Evolutionary conservation across 2,888 invertebrate genomes (phyloP).

Genomic region (Lithosia quadra): DNA sequence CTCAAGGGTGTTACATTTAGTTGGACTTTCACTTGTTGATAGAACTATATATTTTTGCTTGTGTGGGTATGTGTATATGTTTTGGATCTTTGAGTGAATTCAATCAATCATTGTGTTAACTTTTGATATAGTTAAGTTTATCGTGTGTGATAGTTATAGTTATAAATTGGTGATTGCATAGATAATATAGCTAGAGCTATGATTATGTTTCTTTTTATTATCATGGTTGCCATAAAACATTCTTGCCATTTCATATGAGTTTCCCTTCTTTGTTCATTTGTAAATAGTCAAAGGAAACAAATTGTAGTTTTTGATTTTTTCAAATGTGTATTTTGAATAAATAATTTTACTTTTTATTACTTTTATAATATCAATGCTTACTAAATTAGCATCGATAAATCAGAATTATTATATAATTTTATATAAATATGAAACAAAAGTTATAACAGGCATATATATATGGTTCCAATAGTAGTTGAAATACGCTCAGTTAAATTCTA

Average conservation of each 20-base stretch:
- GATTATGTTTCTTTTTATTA: neutral
- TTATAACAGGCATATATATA: too few relatives aligned
- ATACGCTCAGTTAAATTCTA: neutral
- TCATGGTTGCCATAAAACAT: neutral
- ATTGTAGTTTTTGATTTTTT: too few relatives aligned
- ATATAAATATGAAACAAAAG: too few relatives aligned
- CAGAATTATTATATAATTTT: too few relatives aligned
- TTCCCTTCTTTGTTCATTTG: too few relatives aligned
- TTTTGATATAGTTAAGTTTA: neutral
- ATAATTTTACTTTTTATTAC: too few relatives aligned
- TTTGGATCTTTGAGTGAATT: neutral
- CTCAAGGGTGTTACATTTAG: slow-evolving; percentile 51
- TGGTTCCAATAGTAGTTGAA: neutral
- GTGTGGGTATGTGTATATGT: slow-evolving; percentile 8
- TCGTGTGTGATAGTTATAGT: neutral
- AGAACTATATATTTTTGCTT: slow-evolving; percentile 30
- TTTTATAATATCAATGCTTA: too few relatives aligned
- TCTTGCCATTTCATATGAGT: too few relatives aligned
- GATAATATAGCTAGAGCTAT: neutral
- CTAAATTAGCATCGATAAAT: too few relatives aligned
- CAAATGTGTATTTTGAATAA: too few relatives aligned
- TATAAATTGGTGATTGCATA: neutral
- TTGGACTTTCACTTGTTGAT: slow-evolving; percentile 53
- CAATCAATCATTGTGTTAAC: neutral
- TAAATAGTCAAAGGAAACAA: too few relatives aligned